Conservation (phyloP, 2,797 vertebrate species). For the Tolypeutes matacus region DNA sequence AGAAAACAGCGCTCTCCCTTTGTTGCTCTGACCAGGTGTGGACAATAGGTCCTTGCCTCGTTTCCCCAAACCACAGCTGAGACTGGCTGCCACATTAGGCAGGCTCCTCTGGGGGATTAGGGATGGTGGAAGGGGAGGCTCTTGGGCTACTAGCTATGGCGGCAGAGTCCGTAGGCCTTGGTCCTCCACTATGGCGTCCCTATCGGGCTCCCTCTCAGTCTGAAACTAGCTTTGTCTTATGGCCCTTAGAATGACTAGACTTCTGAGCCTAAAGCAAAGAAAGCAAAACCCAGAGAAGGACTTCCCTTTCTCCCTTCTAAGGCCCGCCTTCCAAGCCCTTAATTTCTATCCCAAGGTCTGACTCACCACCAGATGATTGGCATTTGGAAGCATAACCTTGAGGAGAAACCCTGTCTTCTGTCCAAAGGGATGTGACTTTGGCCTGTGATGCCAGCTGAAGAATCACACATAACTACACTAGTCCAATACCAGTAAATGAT, state of each 20-base stretch:
- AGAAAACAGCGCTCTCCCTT: not conserved
- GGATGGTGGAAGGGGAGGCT: not conserved
- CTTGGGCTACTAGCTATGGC: not conserved
- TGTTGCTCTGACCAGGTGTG: not conserved
- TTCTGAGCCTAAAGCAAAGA: not conserved
- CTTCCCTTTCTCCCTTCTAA: not conserved
- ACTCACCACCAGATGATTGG: not conserved
- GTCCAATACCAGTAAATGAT: too few relatives aligned
- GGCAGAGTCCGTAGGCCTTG: not conserved
- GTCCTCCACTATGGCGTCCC: not conserved
- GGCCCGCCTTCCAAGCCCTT: not conserved
- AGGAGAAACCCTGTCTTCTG: not conserved
- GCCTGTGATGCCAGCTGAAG: rapidly evolving
- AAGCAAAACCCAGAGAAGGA: not conserved
- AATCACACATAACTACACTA: not conserved
- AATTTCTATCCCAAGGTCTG: not conserved
- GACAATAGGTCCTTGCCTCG: not conserved
- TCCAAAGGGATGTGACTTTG: not conserved
- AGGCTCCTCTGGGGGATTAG: not conserved
- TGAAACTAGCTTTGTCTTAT: not conserved
- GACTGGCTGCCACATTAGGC: not conserved
- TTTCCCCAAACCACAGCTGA: not conserved
- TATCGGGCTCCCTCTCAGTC: not conserved
- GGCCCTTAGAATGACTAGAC: not conserved
- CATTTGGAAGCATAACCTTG: not conserved